A percentile compares a stretch with the other conserved stretches of the same genome.
phyloP scores from a whole-genome alignment of 1,140 invertebrate genomes.

The Drosophila serrata region DNA sequence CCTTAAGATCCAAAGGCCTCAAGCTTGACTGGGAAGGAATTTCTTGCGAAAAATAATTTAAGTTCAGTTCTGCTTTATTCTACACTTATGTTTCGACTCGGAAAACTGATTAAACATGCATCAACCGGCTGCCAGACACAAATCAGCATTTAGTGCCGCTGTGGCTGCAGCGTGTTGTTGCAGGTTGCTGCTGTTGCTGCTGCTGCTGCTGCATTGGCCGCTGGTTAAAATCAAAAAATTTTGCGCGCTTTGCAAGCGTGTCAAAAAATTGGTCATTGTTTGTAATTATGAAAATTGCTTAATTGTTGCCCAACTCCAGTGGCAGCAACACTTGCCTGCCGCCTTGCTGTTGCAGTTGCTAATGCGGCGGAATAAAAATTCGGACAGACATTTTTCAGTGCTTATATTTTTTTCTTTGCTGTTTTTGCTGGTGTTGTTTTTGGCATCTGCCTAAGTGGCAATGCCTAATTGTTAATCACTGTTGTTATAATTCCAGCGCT shows the following conservation, averaged over 20 bases:
- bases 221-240: constrained; percentile 78
- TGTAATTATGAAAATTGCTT: constrained; percentile 84
- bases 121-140: constrained; percentile 41
- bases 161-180: constrained; percentile 6
- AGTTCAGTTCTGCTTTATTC: constrained; percentile 8
- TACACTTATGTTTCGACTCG: neutral
- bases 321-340: constrained; percentile 40
- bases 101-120: constrained; percentile 69
- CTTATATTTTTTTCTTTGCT: too few relatives aligned
- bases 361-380: constrained; percentile 43
- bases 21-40: neutral
- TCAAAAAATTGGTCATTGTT: constrained; percentile 84
- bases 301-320: constrained; percentile 78
- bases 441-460: constrained; percentile 77
- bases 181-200: constrained; percentile 4
- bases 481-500: constrained; percentile 58
- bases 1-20: too few relatives aligned
- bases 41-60: constrained; percentile 2
- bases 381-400: constrained; percentile 39
- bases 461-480: constrained; percentile 71
- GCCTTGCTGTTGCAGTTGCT: constrained; percentile 44
- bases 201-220: constrained; percentile 54
- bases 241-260: constrained; percentile 80
- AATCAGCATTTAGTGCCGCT: constrained; percentile 49
- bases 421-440: constrained; percentile 18